Base-by-base conservation (phyloP, 2,888 invertebrate genomes). In the Holacanthella duospinosa region DNA sequence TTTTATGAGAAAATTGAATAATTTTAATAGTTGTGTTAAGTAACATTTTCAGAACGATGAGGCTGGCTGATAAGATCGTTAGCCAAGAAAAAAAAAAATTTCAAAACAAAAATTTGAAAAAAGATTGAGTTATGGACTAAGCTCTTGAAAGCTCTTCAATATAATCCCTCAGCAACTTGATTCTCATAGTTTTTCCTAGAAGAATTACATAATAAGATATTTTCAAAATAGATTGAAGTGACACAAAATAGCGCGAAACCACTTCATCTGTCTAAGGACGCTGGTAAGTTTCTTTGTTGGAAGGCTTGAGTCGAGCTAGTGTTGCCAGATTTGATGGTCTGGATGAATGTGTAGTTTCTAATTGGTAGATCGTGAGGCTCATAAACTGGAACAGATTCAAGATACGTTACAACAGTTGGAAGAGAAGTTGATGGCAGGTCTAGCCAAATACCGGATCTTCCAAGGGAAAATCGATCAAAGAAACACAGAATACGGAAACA, bases 211-310 rank as follows among this genome's bases (percentile, higher is more conserved):
- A 4, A 4, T 57, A n/a, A 44, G 19, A 19, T 43, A 16, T 55
- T 44, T 54, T 29, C 16, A 25, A 60, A 27, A 29, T 29, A 71
- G 66, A 68, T 67, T 26, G 67, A 72, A 66, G 69, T 72, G 1
- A 64, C 65, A 59, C 29, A 64, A 36, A 64, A 68, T n/a, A 65
- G 68, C 16, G 69, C 67, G 26, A 69, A 68, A 28, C 70, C 70
- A n/a, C 61, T 67, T 1, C 67, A 65, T 29, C 57, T 72, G 25
- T 62, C 68, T n/a, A 67, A 69, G 55, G 72, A 72, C 53, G 69
- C 69, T 12, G 48, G 48, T 48, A 21, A 36, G 69, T 16, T 36
- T 16, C 36, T 6, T n/a, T n/a, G n/a, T n/a, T n/a, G n/a, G n/a
- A n/a, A 36, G 6, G 36, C 36, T 36, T 36, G 36, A 36, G 16